These are phyloP conservation scores for Drosophila neocordata DNA, from an alignment of 1,140 invertebrate species.

Conservation along the genomic window DNA sequence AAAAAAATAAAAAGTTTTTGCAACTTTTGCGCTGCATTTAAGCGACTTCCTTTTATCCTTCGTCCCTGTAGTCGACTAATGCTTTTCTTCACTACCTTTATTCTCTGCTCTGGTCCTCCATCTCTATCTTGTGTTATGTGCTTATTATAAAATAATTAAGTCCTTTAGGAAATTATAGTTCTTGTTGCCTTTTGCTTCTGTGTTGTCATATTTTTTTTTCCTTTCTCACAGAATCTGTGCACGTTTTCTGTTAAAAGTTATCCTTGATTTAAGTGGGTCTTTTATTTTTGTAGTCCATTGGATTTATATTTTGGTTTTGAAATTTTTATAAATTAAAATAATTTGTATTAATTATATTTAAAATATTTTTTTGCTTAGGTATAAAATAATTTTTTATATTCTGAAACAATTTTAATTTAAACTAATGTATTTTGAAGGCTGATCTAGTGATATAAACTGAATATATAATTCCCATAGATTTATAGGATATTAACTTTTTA, in stretches of 20 bases:
- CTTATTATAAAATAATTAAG: slow-evolving; percentile 81
- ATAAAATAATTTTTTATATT: no score
- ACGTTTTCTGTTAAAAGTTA: neutral
- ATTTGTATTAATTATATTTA: no score
- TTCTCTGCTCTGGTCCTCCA: neutral
- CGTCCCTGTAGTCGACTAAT: slow-evolving; percentile 20
- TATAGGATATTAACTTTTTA: no score
- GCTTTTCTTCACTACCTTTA: neutral
- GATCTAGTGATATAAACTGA: no score
- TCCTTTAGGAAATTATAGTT: slow-evolving; percentile 79
- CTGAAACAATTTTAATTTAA: no score
- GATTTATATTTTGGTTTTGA: no score
- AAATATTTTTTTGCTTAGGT: no score
- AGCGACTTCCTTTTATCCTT: slow-evolving; percentile 49
- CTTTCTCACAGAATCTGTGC: slow-evolving; percentile 48
- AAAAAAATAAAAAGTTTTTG: slow-evolving; percentile 53
- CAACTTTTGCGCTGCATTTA: slow-evolving; percentile 72
- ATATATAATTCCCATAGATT: no score
- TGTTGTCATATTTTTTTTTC: slow-evolving; percentile 40
- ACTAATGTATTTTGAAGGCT: no score
- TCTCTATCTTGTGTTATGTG: slow-evolving; percentile 63
- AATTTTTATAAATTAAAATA: no score
- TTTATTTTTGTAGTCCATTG: neutral
- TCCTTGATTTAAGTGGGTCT: neutral
- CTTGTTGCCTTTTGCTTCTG: slow-evolving; percentile 48